Evolutionary conservation across 2,888 invertebrate genomes (phyloP).

Genomic region (Rambutsinella grinnellia): DNA sequence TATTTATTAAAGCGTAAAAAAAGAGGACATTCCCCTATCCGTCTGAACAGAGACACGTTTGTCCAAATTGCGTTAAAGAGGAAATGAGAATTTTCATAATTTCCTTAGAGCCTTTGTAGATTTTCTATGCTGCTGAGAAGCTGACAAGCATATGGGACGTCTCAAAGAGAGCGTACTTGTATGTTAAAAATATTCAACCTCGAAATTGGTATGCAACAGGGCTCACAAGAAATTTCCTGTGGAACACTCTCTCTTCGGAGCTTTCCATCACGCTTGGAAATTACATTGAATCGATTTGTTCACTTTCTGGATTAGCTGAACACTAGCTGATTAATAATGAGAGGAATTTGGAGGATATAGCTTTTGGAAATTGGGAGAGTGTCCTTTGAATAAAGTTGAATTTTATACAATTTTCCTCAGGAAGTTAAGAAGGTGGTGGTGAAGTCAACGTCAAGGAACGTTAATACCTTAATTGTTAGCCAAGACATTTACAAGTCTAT

Average conservation of each 20-base stretch:
- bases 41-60: not conserved
- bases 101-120: constrained; percentile 44
- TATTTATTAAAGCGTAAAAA: no score
- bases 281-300: constrained; percentile 35
- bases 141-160: not conserved
- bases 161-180: not conserved
- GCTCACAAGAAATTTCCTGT: constrained; percentile 33
- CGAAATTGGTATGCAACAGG: constrained; percentile 26
- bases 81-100: constrained; percentile 53
- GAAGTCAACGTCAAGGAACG: no score
- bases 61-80: not conserved
- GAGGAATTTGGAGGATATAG: no score
- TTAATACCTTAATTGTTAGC: no score
- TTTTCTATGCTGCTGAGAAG: no score
- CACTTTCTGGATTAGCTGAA: constrained; percentile 32
- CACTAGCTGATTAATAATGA: no score
- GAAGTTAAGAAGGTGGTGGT: no score
- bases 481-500: no score
- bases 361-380: no score
- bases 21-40: not conserved
- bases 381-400: no score
- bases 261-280: not conserved
- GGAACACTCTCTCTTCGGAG: not conserved
- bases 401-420: no score
- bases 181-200: not conserved